These are phyloP conservation scores for Microctonus brassicae DNA, from an alignment of 2,888 invertebrate species.

Conservation along the genomic window DNA sequence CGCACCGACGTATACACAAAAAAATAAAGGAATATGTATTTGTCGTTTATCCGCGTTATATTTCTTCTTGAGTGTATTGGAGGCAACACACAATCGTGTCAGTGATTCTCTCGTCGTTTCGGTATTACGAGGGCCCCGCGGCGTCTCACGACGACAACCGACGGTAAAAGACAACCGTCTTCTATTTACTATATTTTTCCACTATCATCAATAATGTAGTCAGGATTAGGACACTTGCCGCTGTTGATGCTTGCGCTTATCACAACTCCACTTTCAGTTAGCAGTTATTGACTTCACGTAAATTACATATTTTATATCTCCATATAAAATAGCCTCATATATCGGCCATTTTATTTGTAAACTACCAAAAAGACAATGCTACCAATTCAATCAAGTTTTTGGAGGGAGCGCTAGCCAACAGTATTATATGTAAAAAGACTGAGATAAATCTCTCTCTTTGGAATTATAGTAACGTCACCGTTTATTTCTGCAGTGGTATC, in stretches of 20 bases:
- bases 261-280: conserved; percentile 2
- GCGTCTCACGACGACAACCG: conserved; percentile 41
- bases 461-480: conserved; percentile 33
- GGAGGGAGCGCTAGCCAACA: conserved; percentile 56
- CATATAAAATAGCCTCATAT: conserved; percentile 67
- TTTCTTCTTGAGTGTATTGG: conserved; percentile 46
- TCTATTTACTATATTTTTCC: conserved; percentile 57
- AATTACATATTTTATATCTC: conserved; percentile 61
- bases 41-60: conserved; percentile 41
- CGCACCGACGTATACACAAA: conserved; percentile 46
- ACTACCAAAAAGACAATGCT: conserved; percentile 67
- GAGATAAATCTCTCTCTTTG: too few relatives aligned
- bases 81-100: conserved; percentile 48
- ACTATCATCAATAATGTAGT: conserved; percentile 28
- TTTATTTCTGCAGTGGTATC: conserved; percentile 49
- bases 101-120: conserved; percentile 52
- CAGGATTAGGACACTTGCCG: conserved; percentile 27
- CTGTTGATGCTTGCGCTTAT: neutral
- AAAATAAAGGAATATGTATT: conserved; percentile 49
- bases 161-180: conserved; percentile 58
- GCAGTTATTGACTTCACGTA: conserved; percentile 54
- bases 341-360: conserved; percentile 70
- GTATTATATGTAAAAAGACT: too few relatives aligned
- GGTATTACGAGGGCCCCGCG: conserved; percentile 46
- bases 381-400: conserved; percentile 64